These are phyloP conservation scores for Sitta europaea DNA, from an alignment of 2,113 vertebrate species.

Conservation along the genomic window DNA sequence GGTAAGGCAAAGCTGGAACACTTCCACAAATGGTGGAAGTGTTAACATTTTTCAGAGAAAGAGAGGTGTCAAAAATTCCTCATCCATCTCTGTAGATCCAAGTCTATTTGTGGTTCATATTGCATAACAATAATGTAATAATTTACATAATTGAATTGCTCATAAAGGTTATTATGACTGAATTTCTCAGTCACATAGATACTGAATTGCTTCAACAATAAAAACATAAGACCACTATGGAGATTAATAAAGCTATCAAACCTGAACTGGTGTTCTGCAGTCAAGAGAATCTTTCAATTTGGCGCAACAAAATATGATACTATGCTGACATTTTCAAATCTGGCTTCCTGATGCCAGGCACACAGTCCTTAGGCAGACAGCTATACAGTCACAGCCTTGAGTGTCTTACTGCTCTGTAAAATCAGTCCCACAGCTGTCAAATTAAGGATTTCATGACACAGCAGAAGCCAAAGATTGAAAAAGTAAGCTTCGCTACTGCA, in stretches of 20 bases:
- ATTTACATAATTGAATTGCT: neutral
- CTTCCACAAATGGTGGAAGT: too few relatives aligned
- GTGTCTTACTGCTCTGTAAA: neutral
- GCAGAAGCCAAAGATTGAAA: neutral
- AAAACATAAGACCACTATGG: neutral
- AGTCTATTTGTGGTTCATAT: neutral
- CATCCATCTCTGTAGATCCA: neutral
- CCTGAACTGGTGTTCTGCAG: neutral
- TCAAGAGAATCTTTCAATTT: neutral
- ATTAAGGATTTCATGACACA: neutral
- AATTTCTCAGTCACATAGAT: neutral
- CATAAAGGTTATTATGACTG: neutral
- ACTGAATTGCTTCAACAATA: neutral
- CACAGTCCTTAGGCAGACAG: neutral
- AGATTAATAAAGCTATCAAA: neutral
- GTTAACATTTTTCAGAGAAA: neutral
- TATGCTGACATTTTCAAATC: neutral
- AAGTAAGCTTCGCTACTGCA: fast-evolving
- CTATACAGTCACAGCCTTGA: neutral
- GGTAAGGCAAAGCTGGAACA: neutral
- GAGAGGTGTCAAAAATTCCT: neutral
- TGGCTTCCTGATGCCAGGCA: neutral
- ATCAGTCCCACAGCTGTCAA: neutral
- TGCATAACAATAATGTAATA: neutral
- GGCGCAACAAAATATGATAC: neutral